These are phyloP conservation scores for Pantherophis alleghaniensis DNA, from an alignment of 2,797 vertebrate species.

Conservation along the genomic window DNA sequence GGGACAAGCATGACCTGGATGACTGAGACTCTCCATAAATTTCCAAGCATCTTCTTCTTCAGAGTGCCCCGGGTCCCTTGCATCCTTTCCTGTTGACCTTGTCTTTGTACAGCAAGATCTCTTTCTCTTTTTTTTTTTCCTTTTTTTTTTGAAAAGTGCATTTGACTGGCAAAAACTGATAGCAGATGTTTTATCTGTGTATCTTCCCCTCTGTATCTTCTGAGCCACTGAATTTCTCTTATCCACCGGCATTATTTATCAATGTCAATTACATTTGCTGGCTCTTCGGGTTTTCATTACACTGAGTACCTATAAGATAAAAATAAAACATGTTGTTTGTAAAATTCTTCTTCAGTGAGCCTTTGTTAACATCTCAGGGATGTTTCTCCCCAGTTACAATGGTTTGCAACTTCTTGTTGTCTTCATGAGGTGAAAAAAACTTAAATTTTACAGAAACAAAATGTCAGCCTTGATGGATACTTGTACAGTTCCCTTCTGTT, in stretches of 20 bases:
- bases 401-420: constrained; percentile 54
- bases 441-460: constrained; percentile 53
- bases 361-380: constrained; percentile 45
- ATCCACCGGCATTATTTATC: constrained; percentile 52
- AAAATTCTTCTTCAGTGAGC: constrained; percentile 54
- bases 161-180: constrained; percentile 31
- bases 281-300: constrained; percentile 61
- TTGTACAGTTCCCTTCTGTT: not conserved
- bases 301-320: constrained; percentile 51
- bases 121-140: not conserved
- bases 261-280: constrained; percentile 55
- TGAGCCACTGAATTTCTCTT: constrained; percentile 32
- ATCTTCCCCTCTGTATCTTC: constrained; percentile 22
- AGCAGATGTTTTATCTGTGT: constrained; percentile 8
- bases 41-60: not conserved
- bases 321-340: constrained; percentile 59
- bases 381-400: constrained; percentile 53
- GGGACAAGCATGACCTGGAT: not conserved
- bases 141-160: constrained; percentile 44
- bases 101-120: not conserved
- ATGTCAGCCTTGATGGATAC: constrained; percentile 31
- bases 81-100: not conserved
- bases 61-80: not conserved
- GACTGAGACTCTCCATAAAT: not conserved
- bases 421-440: constrained; percentile 57